phyloP scores from a whole-genome alignment of 2,888 invertebrate species.

The Eubasilissa splendida region DNA sequence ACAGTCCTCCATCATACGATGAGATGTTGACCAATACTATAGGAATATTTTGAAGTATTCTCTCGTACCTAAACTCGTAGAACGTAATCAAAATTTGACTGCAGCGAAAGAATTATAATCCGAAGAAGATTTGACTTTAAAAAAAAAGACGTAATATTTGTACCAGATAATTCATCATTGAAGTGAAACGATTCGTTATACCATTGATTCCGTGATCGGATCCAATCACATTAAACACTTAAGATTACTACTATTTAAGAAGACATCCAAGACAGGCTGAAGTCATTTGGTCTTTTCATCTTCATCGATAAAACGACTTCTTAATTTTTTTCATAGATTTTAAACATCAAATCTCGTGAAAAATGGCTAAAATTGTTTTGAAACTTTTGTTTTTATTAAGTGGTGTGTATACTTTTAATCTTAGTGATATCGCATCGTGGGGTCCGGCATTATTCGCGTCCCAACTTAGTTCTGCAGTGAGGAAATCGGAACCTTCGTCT shows the following conservation, averaged over 20 bases:
- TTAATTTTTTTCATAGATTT: neutral
- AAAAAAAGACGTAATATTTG: no score
- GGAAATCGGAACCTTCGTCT: neutral
- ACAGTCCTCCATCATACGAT: no score
- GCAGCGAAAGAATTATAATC: no score
- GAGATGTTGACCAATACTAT: no score
- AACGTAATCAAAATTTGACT: no score
- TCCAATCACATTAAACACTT: conserved; percentile 36
- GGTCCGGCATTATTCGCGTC: conserved; percentile 17
- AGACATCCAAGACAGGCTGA: conserved; percentile 3
- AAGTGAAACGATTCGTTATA: conserved; percentile 21
- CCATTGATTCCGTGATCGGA: conserved; percentile 23
- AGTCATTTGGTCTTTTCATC: conserved; percentile 19
- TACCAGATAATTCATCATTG: no score
- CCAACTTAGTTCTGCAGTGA: neutral
- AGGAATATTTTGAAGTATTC: no score
- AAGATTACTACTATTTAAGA: conserved; percentile 45
- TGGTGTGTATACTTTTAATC: conserved; percentile 22
- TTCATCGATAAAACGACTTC: neutral
- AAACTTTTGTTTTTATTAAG: conserved; percentile 2
- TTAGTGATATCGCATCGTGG: conserved; percentile 41
- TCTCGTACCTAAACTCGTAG: no score
- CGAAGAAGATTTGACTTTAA: no score
- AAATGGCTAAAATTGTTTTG: conserved; percentile 7
- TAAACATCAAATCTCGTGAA: neutral